Conservation (phyloP, 2,113 vertebrate species). For the rat (Rattus norvegicus) region DNA sequence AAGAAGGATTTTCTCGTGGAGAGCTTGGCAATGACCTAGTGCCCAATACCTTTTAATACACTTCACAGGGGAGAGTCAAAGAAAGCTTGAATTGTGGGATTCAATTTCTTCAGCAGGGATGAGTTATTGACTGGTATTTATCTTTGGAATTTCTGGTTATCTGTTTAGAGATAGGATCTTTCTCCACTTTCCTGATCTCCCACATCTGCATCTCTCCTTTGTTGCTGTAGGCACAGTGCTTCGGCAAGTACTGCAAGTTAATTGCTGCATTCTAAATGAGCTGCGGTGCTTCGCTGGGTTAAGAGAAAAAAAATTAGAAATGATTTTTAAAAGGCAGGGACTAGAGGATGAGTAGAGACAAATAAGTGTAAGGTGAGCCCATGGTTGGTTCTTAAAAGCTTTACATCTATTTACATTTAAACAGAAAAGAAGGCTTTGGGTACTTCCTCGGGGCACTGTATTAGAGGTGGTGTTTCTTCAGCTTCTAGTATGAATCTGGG, state of each 20-base stretch:
- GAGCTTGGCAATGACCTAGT: neutral
- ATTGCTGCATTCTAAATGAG: neutral
- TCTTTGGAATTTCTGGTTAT: neutral
- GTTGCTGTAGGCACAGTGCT: neutral
- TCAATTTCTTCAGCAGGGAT: neutral
- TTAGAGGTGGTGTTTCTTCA: neutral
- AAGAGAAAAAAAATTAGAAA: neutral
- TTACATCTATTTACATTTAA: neutral
- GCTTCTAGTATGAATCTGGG: neutral
- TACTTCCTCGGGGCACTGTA: neutral
- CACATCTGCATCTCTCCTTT: neutral
- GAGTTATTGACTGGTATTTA: neutral
- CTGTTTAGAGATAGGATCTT: no score
- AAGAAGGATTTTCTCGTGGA: constrained; percentile 8
- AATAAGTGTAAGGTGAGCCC: neutral
- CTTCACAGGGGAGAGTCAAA: neutral
- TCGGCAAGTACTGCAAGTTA: neutral
- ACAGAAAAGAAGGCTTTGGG: neutral
- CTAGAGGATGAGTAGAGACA: neutral
- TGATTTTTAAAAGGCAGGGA: neutral
- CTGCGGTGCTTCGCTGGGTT: neutral
- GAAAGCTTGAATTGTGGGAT: neutral
- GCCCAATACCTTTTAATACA: neutral
- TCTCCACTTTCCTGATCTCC: neutral
- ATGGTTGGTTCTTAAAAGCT: neutral